Evolutionary conservation across 2,888 invertebrate species (phyloP).

Genomic region (Bombylius discolor): DNA sequence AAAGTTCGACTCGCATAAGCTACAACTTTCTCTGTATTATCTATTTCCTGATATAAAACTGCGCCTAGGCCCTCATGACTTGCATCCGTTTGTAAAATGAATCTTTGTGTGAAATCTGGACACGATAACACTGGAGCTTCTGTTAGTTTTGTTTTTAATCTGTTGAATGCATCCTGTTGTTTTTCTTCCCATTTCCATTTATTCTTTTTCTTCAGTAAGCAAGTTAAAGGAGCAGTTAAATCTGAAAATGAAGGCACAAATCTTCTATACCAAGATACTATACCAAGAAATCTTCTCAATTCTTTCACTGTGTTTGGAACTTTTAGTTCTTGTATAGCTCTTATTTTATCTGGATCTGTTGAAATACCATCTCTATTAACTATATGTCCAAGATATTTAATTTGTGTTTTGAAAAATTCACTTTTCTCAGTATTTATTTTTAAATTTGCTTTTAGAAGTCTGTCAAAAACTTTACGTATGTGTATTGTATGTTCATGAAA

Average conservation of each 20-base stretch:
- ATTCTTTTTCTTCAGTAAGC: neutral
- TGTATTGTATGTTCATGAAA: constrained; percentile 1
- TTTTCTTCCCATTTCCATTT: neutral
- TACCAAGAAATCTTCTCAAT: no score
- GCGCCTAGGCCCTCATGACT: no score
- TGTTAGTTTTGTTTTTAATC: neutral
- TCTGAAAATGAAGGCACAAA: constrained; percentile 1
- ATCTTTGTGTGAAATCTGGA: constrained; percentile 1
- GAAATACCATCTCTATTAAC: neutral
- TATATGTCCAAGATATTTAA: constrained; percentile 6
- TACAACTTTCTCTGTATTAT: constrained; percentile 11
- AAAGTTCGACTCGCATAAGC: constrained; percentile 6
- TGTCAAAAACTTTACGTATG: neutral
- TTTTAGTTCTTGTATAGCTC: neutral
- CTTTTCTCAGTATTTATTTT: neutral
- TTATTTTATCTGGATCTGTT: constrained; percentile 1
- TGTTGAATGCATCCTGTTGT: neutral
- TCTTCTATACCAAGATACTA: neutral
- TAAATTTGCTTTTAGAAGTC: neutral
- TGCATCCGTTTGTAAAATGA: neutral
- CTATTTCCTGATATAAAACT: neutral
- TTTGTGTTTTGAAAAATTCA: neutral
- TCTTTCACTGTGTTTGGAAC: neutral
- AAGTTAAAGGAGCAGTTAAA: neutral
- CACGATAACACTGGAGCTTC: neutral